Base-by-base conservation (phyloP, 2,888 invertebrate genomes). In the Hypomecis punctinalis region DNA sequence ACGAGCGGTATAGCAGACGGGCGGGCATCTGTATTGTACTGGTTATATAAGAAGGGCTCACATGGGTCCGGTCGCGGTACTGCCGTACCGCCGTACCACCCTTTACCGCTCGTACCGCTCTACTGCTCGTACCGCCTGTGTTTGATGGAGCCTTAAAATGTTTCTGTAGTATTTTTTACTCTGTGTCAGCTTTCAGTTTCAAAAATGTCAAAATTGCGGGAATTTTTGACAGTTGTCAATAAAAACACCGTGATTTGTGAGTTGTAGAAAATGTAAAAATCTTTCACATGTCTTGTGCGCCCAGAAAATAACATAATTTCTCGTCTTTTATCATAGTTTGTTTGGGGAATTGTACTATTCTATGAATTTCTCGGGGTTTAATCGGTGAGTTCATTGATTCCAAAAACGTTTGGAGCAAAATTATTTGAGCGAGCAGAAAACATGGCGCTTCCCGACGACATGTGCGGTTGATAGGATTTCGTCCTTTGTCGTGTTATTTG, bases 151-250 rank as follows among this genome's bases (percentile, higher is more conserved):
- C n/a, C n/a, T n/a, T n/a, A n/a, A n/a, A n/a, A n/a, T n/a, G n/a
- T n/a, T n/a, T n/a, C n/a, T n/a, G n/a, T n/a, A n/a, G n/a, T n/a
- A 23, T 23, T 23, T 23, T 23, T 23, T 11, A 42, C 33, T 33
- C 53, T 53, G 53, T 53, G 53, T 13, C 6, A 5, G 68, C 65
- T 67, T 71, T 37, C n/a, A 13, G 35, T 72, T 72, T 68, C 57
- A 70, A 78, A 80, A 72, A 76, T 85, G 87, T 88, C 88, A 89
- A 85, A 85, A 81, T 86, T 90, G 90, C 90, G 90, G 90, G 90
- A 90, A 84, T 83, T 84, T 89, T 86, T 90, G 89, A 89, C 89
- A 90, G 84, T 89, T 90, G 87, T 90, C 89, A 90, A 90, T 89
- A 90, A 89, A 86, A 90, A 91, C 89, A 90, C 84, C 83, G 81